phyloP scores from a whole-genome alignment of 30 jellyfish, hydroid and myxozoan species.

The Hydractinia echinata region DNA sequence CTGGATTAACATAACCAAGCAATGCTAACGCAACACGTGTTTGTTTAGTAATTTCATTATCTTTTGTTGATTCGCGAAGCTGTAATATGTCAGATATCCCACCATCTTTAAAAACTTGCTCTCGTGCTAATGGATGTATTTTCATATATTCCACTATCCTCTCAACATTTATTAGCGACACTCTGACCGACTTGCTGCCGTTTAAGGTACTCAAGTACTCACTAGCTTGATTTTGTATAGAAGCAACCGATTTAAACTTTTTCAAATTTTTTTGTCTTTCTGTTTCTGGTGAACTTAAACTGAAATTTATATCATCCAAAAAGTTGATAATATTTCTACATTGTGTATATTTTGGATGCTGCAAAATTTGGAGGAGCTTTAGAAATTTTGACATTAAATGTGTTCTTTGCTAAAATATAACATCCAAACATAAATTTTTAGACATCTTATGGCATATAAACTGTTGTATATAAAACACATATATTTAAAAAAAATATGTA shows the following conservation, averaged over 20 bases:
- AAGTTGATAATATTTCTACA: too few relatives aligned
- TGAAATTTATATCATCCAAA: not conserved
- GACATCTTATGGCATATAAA: too few relatives aligned
- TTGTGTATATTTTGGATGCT: too few relatives aligned
- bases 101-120: conserved; percentile 48
- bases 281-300: not conserved
- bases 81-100: conserved; percentile 33
- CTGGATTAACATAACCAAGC: conserved; percentile 68
- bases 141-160: conserved; percentile 43
- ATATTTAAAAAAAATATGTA: too few relatives aligned
- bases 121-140: conserved; percentile 50
- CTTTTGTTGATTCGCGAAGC: conserved; percentile 30
- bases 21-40: conserved; percentile 47
- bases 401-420: too few relatives aligned
- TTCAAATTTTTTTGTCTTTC: not conserved
- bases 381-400: too few relatives aligned
- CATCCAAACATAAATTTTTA: too few relatives aligned
- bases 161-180: conserved; percentile 21
- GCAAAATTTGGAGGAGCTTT: too few relatives aligned
- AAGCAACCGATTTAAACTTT: conserved; percentile 57
- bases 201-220: conserved; percentile 29
- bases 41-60: conserved; percentile 28
- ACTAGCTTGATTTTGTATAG: conserved; percentile 52
- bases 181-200: conserved; percentile 23
- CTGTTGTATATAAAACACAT: too few relatives aligned